phyloP scores from a whole-genome alignment of 2,888 invertebrate genomes.

The Fabriciana adippe region DNA sequence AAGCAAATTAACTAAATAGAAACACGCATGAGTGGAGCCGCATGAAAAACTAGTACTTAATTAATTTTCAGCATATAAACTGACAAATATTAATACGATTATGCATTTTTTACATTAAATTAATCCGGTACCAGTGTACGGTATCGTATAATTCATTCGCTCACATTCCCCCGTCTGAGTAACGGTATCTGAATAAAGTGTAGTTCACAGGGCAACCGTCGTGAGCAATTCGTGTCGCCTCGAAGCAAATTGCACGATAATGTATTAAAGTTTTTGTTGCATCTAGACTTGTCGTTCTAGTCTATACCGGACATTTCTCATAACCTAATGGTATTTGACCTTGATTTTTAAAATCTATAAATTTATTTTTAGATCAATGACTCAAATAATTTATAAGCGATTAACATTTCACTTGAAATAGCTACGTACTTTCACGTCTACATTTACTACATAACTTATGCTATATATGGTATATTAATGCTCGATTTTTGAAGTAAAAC shows the following conservation, averaged over 20 bases:
- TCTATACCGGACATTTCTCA: background rate
- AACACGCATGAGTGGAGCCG: too few relatives aligned
- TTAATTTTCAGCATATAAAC: background rate
- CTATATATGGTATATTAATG: too few relatives aligned
- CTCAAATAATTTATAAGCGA: too few relatives aligned
- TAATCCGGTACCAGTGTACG: constrained; percentile 19
- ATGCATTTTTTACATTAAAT: constrained; percentile 2
- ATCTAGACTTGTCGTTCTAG: background rate
- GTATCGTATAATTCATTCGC: constrained; percentile 24
- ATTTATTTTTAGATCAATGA: too few relatives aligned
- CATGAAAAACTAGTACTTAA: too few relatives aligned
- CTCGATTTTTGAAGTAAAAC: too few relatives aligned
- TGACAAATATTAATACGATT: constrained; percentile 12
- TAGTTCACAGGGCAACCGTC: constrained; percentile 40
- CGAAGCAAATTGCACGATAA: constrained; percentile 29
- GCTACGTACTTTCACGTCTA: too few relatives aligned
- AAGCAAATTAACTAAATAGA: too few relatives aligned
- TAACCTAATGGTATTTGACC: too few relatives aligned
- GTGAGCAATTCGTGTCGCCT: constrained; percentile 37
- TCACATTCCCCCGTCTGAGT: constrained; percentile 25
- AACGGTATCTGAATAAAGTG: constrained; percentile 36
- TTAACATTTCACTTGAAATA: too few relatives aligned
- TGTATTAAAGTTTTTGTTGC: constrained; percentile 16
- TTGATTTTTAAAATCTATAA: too few relatives aligned
- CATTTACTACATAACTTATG: too few relatives aligned